Evolutionary conservation across 2,888 invertebrate species (phyloP).

Genomic region (Pyrocoelia pectoralis): DNA sequence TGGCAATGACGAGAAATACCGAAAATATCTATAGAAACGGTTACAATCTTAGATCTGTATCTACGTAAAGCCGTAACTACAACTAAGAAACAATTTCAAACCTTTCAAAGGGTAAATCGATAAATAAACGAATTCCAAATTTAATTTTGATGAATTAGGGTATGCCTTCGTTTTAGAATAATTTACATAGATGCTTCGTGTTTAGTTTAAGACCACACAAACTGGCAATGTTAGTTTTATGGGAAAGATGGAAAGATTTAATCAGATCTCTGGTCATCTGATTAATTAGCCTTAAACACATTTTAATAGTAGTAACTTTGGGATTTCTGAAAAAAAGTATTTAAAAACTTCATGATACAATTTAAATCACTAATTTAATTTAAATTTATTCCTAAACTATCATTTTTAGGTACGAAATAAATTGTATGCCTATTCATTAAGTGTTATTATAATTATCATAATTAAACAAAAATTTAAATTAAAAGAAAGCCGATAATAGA

Average conservation of each 20-base stretch:
- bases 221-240: constrained; percentile 43
- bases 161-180: constrained; percentile 41
- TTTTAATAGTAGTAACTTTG: constrained; percentile 10
- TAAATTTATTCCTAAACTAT: constrained; percentile 5
- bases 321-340: not conserved
- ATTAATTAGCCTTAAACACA: constrained; percentile 23
- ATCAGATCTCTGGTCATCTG: constrained; percentile 23
- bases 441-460: constrained; percentile 10
- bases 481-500: constrained; percentile 9
- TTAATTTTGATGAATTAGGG: constrained; percentile 48
- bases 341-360: constrained; percentile 9
- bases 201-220: constrained; percentile 44
- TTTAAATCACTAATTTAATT: constrained; percentile 11
- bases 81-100: constrained; percentile 37
- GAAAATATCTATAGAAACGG: constrained; percentile 56
- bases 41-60: constrained; percentile 52
- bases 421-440: not conserved
- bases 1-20: constrained; percentile 54
- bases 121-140: constrained; percentile 38
- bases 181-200: constrained; percentile 46
- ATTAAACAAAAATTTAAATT: constrained; percentile 13
- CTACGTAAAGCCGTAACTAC: constrained; percentile 38
- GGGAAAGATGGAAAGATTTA: constrained; percentile 40
- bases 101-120: constrained; percentile 25
- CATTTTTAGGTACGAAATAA: constrained; percentile 11